These are phyloP conservation scores for Aporophyla lueneburgensis DNA, from an alignment of 2,888 invertebrate species.

Conservation along the genomic window DNA sequence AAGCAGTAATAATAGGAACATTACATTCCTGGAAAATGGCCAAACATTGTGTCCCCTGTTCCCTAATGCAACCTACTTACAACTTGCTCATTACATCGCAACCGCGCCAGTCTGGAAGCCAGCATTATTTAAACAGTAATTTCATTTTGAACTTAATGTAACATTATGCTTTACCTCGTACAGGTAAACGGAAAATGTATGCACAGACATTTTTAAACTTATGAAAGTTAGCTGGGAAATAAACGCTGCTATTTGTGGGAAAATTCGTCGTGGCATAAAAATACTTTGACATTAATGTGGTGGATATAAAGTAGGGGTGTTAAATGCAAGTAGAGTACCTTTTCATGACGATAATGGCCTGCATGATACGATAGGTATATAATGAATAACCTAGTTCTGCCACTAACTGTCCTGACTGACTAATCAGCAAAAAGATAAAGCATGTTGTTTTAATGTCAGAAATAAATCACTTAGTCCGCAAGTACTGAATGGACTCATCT, in stretches of 20 bases:
- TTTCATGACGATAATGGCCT: no score
- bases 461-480: no score
- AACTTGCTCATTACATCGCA: conserved; percentile 46
- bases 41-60: conserved; percentile 53
- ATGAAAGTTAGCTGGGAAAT: neutral
- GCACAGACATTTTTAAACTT: conserved; percentile 31
- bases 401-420: no score
- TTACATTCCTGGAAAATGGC: conserved; percentile 58
- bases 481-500: no score
- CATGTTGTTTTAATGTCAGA: no score
- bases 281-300: neutral
- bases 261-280: neutral
- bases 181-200: conserved; percentile 43
- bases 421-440: no score
- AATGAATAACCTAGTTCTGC: no score
- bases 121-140: conserved; percentile 52
- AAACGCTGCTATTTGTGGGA: conserved; percentile 12
- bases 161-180: conserved; percentile 39
- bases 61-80: conserved; percentile 59
- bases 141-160: conserved; percentile 49
- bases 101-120: conserved; percentile 30
- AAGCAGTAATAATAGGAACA: conserved; percentile 31
- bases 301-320: neutral
- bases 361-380: no score
- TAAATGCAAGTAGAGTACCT: no score